These are phyloP conservation scores for Drosophila monieri DNA, from an alignment of 2,888 invertebrate genomes.

Conservation along the genomic window DNA sequence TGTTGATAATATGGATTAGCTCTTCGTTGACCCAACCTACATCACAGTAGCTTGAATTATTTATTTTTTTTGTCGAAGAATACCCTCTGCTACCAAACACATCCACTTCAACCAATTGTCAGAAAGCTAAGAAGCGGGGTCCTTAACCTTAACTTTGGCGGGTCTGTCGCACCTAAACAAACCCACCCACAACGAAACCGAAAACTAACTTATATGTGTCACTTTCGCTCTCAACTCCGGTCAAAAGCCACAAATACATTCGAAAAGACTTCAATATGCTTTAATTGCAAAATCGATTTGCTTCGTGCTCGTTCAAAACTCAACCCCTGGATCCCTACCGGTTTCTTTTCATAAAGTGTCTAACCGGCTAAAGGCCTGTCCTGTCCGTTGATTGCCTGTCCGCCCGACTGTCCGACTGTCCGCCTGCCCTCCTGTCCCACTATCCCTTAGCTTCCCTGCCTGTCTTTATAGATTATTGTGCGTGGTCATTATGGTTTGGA, in stretches of 20 bases:
- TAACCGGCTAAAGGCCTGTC: slow-evolving; percentile 50
- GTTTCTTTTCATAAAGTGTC: slow-evolving; percentile 50
- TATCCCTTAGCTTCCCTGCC: slow-evolving; percentile 44
- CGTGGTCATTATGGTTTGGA: slow-evolving; percentile 68
- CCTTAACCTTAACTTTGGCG: slow-evolving; percentile 62
- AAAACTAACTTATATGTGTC: slow-evolving; percentile 57
- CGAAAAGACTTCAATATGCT: slow-evolving; percentile 51
- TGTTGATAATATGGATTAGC: not conserved
- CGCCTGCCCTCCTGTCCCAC: slow-evolving; percentile 4
- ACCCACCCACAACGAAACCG: slow-evolving; percentile 16
- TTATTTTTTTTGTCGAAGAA: slow-evolving; percentile 13
- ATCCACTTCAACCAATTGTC: slow-evolving; percentile 19
- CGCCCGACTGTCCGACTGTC: slow-evolving; percentile 21
- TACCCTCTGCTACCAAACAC: not conserved
- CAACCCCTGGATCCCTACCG: slow-evolving; percentile 41
- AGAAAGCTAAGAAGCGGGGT: slow-evolving; percentile 33
- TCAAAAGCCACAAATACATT: slow-evolving; percentile 31
- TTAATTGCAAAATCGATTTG: slow-evolving; percentile 76
- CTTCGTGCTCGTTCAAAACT: slow-evolving; percentile 47
- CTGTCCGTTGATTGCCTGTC: slow-evolving; percentile 20
- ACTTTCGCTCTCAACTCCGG: slow-evolving; percentile 64
- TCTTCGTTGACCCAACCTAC: slow-evolving; percentile 7
- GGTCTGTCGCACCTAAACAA: slow-evolving; percentile 14
- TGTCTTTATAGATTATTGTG: slow-evolving; percentile 56
- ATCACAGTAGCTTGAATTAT: slow-evolving; percentile 14